Percentiles rank a stretch among this genome's conserved stretches.
These are phyloP conservation scores for Rhopalosiphum maidis DNA, from an alignment of 1,140 invertebrate species.

Conservation along the genomic window DNA sequence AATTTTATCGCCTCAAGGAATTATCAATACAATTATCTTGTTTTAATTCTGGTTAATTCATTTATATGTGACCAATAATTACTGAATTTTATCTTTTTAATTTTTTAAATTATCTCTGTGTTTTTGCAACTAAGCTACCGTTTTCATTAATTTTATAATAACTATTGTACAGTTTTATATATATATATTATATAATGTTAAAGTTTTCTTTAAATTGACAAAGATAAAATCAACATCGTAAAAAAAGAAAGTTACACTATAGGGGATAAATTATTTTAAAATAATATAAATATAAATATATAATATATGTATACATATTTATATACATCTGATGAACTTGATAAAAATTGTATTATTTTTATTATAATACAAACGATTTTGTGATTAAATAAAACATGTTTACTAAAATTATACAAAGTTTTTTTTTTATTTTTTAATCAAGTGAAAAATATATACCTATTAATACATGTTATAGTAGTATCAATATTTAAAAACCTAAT, in stretches of 20 bases:
- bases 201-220: not conserved
- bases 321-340: not conserved
- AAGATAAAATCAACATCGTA: not conserved
- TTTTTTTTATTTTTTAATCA: not conserved
- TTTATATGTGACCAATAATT: not conserved
- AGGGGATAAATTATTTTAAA: not conserved
- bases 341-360: not conserved
- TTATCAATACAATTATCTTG: not conserved
- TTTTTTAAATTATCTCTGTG: not conserved
- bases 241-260: not conserved
- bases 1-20: not conserved
- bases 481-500: too few relatives aligned
- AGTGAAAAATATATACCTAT: too few relatives aligned
- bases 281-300: not conserved
- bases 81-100: not conserved
- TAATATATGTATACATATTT: too few relatives aligned
- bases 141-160: not conserved
- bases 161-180: not conserved
- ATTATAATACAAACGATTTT: not conserved
- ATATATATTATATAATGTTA: too few relatives aligned
- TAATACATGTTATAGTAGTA: too few relatives aligned
- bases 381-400: not conserved
- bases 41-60: not conserved
- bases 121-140: not conserved
- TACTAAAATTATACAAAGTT: not conserved